Conservation (phyloP, 2,797 vertebrate genomes). For the Epinephelus awoara region DNA sequence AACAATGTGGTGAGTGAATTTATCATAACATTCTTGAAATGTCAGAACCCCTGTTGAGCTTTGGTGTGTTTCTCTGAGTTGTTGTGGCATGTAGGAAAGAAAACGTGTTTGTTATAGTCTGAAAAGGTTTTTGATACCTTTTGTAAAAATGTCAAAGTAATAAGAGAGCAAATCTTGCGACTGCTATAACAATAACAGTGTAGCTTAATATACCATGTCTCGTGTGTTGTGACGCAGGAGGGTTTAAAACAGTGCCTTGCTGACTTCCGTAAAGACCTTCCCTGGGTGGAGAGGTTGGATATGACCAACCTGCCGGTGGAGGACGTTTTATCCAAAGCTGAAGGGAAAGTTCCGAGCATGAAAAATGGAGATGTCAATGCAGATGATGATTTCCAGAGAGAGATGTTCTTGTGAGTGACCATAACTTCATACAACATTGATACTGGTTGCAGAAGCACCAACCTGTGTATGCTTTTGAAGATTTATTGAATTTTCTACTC, state of each 20-base stretch:
- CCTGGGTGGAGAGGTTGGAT: constrained; percentile 95
- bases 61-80: not conserved
- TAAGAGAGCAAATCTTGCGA: not conserved
- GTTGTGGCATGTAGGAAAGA: not conserved
- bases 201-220: not conserved
- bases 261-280: constrained; percentile 88
- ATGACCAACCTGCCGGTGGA: constrained; percentile 85
- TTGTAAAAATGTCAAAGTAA: too few species aligned
- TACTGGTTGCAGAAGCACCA: not conserved
- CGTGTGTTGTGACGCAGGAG: constrained; percentile 78
- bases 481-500: not conserved
- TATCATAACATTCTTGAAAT: rapidly evolving
- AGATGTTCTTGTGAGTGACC: constrained; percentile 95
- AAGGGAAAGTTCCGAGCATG: constrained; percentile 55
- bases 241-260: constrained; percentile 90
- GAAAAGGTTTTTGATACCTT: not conserved
- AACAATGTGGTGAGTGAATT: constrained; percentile 91
- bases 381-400: constrained; percentile 95
- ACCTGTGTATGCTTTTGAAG: not conserved
- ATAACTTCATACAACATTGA: not conserved
- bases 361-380: constrained; percentile 82
- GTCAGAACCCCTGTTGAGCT: not conserved
- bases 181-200: too few species aligned
- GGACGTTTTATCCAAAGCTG: constrained; percentile 68
- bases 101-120: not conserved